Percentiles rank a stretch among this genome's conserved stretches.
These are phyloP conservation scores for Chiloscyllium plagiosum DNA, from an alignment of 2,113 vertebrate species.

Conservation along the genomic window DNA sequence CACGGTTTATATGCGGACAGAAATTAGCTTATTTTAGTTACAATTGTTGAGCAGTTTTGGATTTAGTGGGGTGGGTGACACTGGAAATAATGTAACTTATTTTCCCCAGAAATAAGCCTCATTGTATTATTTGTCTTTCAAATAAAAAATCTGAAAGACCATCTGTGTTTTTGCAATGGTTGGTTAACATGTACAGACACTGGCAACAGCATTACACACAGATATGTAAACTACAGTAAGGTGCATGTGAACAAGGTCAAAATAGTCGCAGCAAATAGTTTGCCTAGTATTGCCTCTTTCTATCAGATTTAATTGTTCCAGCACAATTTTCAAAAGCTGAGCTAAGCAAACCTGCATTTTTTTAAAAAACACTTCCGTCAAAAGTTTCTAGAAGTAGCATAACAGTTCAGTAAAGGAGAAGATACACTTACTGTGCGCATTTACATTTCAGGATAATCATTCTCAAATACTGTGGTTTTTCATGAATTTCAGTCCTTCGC, in stretches of 20 bases:
- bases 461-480: background rate
- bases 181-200: background rate
- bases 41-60: background rate
- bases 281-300: background rate
- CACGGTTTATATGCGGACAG: background rate
- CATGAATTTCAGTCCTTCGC: background rate
- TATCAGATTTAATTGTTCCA: background rate
- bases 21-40: background rate
- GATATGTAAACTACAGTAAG: background rate
- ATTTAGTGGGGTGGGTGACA: background rate
- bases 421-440: background rate
- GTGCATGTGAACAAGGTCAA: background rate
- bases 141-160: background rate
- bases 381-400: background rate
- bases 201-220: background rate
- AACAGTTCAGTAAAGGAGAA: background rate
- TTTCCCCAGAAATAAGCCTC: background rate
- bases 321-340: background rate
- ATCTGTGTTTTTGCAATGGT: background rate
- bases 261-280: background rate
- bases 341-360: background rate
- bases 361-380: background rate
- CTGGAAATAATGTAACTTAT: background rate
- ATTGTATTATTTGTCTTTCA: background rate
- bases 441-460: background rate